Evolutionary conservation across 2,797 vertebrate genomes (phyloP).

Genomic region (Microhierax caerulescens): DNA sequence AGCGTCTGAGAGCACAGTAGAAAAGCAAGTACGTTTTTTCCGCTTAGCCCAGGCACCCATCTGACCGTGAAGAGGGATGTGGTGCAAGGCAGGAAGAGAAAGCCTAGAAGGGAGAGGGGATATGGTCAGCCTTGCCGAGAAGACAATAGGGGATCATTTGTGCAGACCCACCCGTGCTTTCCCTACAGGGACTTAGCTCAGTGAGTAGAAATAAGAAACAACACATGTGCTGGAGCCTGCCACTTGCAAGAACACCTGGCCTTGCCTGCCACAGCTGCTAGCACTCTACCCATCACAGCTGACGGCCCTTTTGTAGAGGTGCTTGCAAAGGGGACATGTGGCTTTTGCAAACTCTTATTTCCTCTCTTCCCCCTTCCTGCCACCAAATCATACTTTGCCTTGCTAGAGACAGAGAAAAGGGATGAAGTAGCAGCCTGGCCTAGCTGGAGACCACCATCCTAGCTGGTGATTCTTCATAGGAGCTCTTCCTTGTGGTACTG

Average conservation of each 20-base stretch:
- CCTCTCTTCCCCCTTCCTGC: neutral
- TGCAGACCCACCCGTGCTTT: neutral
- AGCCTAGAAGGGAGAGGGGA: neutral
- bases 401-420: neutral
- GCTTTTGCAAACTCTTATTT: neutral
- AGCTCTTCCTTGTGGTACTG: neutral
- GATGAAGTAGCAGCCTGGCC: neutral
- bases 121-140: neutral
- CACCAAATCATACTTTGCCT: neutral
- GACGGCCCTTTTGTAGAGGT: neutral
- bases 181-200: neutral
- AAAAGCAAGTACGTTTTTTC: conserved; percentile 15
- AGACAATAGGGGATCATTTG: conserved; percentile 30
- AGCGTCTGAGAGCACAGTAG: neutral
- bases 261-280: neutral
- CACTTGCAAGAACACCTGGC: conserved; percentile 32
- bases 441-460: neutral
- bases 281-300: neutral
- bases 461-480: neutral
- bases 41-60: neutral
- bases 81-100: conserved; percentile 26
- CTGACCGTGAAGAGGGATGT: neutral
- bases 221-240: neutral
- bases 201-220: neutral
- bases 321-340: neutral